These are phyloP conservation scores for Galaxias olidus DNA, from an alignment of 2,797 vertebrate species.

Conservation along the genomic window DNA sequence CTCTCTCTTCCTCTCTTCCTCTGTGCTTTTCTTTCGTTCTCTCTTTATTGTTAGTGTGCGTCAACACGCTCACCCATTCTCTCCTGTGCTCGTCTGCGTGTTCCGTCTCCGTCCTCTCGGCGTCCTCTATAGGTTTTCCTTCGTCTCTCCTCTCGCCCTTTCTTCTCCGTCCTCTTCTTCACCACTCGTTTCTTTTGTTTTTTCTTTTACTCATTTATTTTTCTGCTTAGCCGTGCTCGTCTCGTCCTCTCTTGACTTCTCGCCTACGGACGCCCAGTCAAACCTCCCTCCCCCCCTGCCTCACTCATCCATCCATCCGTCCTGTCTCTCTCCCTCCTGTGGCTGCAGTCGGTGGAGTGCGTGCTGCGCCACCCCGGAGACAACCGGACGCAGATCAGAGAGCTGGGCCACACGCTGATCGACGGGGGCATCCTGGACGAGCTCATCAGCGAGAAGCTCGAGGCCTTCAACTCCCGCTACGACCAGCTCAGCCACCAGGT, in stretches of 20 bases:
- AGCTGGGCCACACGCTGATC: conserved; percentile 95
- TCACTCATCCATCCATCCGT: background rate
- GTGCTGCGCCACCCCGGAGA: conserved; percentile 93
- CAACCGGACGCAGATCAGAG: conserved; percentile 96
- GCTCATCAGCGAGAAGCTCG: conserved; percentile 94
- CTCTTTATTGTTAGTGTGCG: background rate
- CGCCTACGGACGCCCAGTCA: too few species aligned
- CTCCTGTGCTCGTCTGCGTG: conserved; percentile 8
- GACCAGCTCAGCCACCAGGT: conserved; percentile 92
- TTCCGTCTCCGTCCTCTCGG: background rate
- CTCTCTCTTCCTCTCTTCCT: conserved; percentile 8
- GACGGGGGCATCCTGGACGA: conserved; percentile 97
- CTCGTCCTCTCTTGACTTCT: background rate
- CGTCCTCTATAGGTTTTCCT: conserved; percentile 31
- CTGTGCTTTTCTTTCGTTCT: background rate
- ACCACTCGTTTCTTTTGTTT: too few species aligned
- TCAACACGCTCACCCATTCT: background rate
- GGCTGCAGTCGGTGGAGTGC: conserved; percentile 80
- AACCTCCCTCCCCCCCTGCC: background rate
- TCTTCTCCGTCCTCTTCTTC: background rate
- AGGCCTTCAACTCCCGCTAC: conserved; percentile 89
- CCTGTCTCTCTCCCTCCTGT: too few species aligned
- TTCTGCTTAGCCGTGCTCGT: too few species aligned
- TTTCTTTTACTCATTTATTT: too few species aligned
- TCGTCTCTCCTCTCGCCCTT: conserved; percentile 29